Percentiles rank a stretch among this genome's conserved stretches.
These are phyloP conservation scores for Pseudochirops cupreus DNA, from an alignment of 2,797 vertebrate genomes.

Conservation along the genomic window DNA sequence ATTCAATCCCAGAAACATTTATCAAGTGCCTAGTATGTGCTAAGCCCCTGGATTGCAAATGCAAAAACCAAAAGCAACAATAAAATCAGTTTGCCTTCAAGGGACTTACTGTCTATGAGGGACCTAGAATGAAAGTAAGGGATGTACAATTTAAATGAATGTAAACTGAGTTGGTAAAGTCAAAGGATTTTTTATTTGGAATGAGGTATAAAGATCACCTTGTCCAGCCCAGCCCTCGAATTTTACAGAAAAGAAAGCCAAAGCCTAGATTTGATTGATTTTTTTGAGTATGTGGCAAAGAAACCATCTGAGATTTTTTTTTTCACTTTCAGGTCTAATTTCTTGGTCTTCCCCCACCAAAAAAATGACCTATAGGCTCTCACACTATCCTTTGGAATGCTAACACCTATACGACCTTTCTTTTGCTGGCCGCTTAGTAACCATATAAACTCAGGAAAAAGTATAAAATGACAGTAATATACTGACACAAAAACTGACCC, in stretches of 20 bases:
- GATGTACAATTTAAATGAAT: neutral
- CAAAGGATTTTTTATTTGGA: neutral
- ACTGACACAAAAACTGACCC: neutral
- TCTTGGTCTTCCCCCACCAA: neutral
- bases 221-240: neutral
- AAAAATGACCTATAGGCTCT: neutral
- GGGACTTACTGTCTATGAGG: neutral
- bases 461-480: neutral
- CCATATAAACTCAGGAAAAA: neutral
- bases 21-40: neutral
- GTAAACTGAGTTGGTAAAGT: neutral
- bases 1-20: neutral
- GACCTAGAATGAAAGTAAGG: neutral
- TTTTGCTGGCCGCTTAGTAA: conserved; percentile 23
- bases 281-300: neutral
- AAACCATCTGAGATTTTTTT: neutral
- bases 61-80: neutral
- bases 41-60: neutral
- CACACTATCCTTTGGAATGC: neutral
- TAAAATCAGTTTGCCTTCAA: neutral
- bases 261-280: neutral
- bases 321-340: neutral
- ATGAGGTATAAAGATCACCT: neutral
- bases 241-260: neutral
- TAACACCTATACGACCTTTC: neutral